Conservation (phyloP, 2,113 vertebrate genomes). For the Piprites chloris region DNA sequence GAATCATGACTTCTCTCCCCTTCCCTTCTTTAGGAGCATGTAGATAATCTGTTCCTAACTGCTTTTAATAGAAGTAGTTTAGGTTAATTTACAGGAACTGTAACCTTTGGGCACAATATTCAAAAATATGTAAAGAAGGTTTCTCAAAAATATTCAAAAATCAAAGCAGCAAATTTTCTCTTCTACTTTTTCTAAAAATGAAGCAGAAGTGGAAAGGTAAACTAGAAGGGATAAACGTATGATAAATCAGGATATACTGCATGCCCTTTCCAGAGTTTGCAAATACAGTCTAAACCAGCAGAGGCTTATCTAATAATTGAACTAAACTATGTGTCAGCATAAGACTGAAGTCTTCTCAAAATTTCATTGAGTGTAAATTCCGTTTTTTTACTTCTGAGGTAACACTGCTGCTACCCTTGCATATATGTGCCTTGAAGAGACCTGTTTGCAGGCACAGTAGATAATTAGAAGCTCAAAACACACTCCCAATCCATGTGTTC, state of each 20-base stretch:
- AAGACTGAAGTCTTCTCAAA: not conserved
- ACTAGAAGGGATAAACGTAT: not conserved
- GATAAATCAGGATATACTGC: not conserved
- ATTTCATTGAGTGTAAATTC: not conserved
- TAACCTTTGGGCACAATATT: not conserved
- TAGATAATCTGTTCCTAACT: not conserved
- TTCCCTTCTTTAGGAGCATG: not conserved
- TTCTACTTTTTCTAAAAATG: not conserved
- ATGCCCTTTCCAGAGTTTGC: not conserved
- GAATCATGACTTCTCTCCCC: not conserved
- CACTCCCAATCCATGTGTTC: not conserved
- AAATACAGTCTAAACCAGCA: not conserved
- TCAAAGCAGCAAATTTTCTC: not conserved
- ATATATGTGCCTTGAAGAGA: not conserved
- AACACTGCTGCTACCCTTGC: not conserved
- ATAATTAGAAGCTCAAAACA: not conserved
- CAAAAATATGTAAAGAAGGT: not conserved
- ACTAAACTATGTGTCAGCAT: not conserved
- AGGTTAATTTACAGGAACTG: not conserved
- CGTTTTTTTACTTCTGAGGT: not conserved
- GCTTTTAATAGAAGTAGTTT: not conserved
- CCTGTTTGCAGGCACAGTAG: not conserved
- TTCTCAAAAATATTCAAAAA: not conserved
- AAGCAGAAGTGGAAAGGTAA: not conserved
- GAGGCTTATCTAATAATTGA: not conserved